These are phyloP conservation scores for Erinaceus europaeus DNA, from an alignment of 2,113 vertebrate species.

Conservation along the genomic window DNA sequence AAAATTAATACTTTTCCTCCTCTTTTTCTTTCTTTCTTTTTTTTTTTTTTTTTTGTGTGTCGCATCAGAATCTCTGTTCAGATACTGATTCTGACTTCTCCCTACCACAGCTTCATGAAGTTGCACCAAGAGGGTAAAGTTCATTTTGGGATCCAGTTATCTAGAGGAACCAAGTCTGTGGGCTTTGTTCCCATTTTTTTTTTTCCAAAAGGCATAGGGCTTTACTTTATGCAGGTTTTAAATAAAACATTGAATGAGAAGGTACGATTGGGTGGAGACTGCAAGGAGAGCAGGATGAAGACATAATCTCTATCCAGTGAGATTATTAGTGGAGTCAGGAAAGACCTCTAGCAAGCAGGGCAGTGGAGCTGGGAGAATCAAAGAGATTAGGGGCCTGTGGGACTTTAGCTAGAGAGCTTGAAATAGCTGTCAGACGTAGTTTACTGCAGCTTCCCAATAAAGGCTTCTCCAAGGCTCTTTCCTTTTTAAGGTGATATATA, in stretches of 20 bases:
- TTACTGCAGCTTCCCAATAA: neutral
- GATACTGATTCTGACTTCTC: neutral
- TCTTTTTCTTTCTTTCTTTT: neutral
- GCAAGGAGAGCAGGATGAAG: neutral
- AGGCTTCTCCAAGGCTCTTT: neutral
- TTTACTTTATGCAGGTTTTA: neutral
- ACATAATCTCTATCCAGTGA: neutral
- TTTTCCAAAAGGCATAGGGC: slow-evolving; percentile 3
- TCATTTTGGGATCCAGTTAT: slow-evolving; percentile 9
- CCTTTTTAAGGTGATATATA: neutral
- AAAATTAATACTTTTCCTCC: neutral
- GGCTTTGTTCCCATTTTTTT: slow-evolving; percentile 18
- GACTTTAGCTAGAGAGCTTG: neutral
- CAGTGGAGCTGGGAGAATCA: neutral
- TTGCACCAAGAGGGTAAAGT: neutral
- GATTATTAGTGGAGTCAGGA: neutral
- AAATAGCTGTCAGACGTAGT: neutral
- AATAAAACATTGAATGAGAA: neutral
- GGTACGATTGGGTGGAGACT: neutral
- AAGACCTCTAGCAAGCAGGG: neutral
- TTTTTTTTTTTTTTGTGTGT: neutral
- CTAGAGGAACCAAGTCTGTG: slow-evolving; percentile 1
- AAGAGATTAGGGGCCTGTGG: neutral
- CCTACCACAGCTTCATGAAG: neutral
- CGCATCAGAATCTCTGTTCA: neutral